A percentile compares a stretch with the other conserved stretches of the same genome.
These are phyloP conservation scores for Xestoiulus laeticollis DNA, from an alignment of 2,888 invertebrate genomes.

Conservation along the genomic window DNA sequence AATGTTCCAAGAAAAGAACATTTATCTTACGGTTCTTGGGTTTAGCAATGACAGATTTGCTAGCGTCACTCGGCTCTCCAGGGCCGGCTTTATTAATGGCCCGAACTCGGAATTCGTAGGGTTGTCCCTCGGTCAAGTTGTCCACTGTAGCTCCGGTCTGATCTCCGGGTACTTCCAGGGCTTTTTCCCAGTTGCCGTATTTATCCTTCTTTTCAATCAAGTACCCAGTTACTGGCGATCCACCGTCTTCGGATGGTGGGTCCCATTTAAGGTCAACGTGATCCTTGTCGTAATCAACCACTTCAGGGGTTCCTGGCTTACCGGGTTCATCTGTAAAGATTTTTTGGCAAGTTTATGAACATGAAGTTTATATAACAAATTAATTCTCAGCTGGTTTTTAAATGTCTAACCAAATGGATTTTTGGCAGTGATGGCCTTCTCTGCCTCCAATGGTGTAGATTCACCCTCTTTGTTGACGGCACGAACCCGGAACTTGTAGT, in stretches of 20 bases:
- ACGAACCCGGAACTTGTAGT: conserved; percentile 69
- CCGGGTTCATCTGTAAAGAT: conserved; percentile 82
- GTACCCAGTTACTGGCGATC: conserved; percentile 91
- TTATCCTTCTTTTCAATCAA: conserved; percentile 92
- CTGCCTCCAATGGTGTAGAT: conserved; percentile 86
- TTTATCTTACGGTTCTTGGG: conserved; percentile 77
- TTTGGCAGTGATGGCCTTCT: conserved; percentile 91
- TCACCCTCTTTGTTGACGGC: conserved; percentile 69
- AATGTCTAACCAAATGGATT: conserved; percentile 91
- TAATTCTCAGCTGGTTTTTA: not conserved
- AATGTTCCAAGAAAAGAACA: too few relatives aligned
- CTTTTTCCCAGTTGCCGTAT: conserved; percentile 88
- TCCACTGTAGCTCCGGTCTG: conserved; percentile 84
- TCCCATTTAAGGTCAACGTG: conserved; percentile 94
- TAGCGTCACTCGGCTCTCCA: conserved; percentile 86
- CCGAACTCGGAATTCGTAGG: conserved; percentile 92
- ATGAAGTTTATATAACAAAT: not conserved
- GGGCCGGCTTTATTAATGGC: conserved; percentile 95
- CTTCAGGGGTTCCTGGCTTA: conserved; percentile 87
- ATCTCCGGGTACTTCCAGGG: conserved; percentile 74
- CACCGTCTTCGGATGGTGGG: conserved; percentile 93
- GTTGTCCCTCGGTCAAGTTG: conserved; percentile 89
- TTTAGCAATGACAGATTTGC: conserved; percentile 84
- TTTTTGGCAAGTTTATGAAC: not conserved
- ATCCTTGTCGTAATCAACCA: conserved; percentile 95